These are phyloP conservation scores for Synergus umbraculus DNA, from an alignment of 2,888 invertebrate species.

Conservation along the genomic window DNA sequence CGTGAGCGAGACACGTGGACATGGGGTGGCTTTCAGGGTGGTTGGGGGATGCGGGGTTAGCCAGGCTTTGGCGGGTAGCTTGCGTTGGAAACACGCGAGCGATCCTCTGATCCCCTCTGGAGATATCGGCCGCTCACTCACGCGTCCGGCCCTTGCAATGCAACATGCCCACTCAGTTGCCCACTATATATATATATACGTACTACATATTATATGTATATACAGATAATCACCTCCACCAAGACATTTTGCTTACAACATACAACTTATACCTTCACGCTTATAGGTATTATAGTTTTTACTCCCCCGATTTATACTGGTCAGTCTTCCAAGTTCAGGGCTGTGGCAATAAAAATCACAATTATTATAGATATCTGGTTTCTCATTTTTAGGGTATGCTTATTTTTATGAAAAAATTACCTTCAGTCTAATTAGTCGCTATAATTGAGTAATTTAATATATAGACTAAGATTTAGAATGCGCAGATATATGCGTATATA, in stretches of 20 bases:
- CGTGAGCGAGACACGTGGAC: constrained; percentile 75
- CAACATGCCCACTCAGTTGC: constrained; percentile 66
- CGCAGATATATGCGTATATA: not conserved
- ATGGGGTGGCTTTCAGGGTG: constrained; percentile 64
- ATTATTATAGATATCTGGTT: not conserved
- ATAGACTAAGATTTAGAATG: not conserved
- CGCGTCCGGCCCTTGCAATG: constrained; percentile 71
- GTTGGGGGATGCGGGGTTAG: constrained; percentile 67
- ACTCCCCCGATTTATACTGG: not conserved
- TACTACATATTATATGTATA: too few relatives aligned
- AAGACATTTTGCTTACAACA: not conserved
- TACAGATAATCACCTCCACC: not conserved
- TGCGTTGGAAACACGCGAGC: constrained; percentile 76
- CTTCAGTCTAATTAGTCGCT: not conserved
- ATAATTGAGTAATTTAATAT: not conserved
- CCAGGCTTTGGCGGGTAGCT: constrained; percentile 70
- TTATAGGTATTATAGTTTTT: constrained; percentile 44
- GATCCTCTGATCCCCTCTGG: constrained; percentile 77
- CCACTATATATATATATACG: constrained; percentile 24
- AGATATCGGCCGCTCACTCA: constrained; percentile 77
- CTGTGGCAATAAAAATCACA: constrained; percentile 51
- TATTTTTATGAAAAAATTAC: not conserved
- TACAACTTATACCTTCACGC: constrained; percentile 4
- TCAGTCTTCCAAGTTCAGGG: constrained; percentile 55
- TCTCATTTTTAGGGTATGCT: too few relatives aligned